phyloP scores from a whole-genome alignment of 2,888 invertebrate genomes.

The Drosophila hamatofila region DNA sequence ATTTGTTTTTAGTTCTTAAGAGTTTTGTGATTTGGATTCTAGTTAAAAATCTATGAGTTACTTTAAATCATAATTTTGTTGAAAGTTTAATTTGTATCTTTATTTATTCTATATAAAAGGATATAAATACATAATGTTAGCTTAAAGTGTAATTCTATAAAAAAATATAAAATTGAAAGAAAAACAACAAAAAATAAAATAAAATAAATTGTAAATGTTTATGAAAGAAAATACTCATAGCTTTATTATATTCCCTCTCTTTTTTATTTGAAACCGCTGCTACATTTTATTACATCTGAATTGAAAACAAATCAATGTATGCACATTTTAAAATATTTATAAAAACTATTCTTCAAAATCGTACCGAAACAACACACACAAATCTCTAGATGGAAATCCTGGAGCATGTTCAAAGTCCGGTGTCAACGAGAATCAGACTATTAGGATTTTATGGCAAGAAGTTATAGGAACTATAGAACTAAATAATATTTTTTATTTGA shows the following conservation, averaged over 20 bases:
- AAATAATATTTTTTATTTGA: conserved; percentile 28
- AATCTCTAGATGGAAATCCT: conserved; percentile 84
- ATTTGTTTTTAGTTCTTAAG: conserved; percentile 42
- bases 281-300: conserved; percentile 43
- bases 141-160: conserved; percentile 34
- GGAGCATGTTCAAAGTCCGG: conserved; percentile 85
- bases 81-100: conserved; percentile 4
- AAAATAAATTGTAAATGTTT: conserved; percentile 23
- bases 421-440: conserved; percentile 85
- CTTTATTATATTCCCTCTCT: conserved; percentile 56
- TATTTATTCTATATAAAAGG: conserved; percentile 7
- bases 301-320: conserved; percentile 31
- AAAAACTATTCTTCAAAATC: conserved; percentile 42
- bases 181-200: background rate
- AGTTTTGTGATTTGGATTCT: conserved; percentile 63
- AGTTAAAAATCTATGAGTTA: conserved; percentile 46
- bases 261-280: conserved; percentile 61
- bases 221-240: conserved; percentile 58
- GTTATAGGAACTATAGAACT: conserved; percentile 76
- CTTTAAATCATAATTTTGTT: conserved; percentile 29
- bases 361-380: conserved; percentile 30
- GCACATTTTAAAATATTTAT: conserved; percentile 32
- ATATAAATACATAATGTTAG: conserved; percentile 27
- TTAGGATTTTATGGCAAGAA: conserved; percentile 85
- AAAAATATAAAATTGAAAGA: conserved; percentile 11